Conservation (phyloP, 2,797 vertebrate species). For the Kryptolebias ocellatus region DNA sequence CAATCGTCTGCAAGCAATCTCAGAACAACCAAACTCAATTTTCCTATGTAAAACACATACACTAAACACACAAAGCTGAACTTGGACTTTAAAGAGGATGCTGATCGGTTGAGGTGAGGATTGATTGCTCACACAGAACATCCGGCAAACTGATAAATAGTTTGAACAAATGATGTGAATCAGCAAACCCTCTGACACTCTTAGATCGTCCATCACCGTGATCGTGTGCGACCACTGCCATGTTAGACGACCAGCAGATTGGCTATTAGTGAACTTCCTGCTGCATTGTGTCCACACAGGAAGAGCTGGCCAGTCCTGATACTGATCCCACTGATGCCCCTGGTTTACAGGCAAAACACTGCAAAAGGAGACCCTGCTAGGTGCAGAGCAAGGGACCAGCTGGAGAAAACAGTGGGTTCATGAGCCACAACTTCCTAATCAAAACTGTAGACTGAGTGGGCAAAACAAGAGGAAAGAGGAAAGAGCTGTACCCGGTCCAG, state of each 20-base stretch:
- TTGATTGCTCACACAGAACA: constrained; percentile 39
- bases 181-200: constrained; percentile 51
- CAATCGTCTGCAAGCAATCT: constrained; percentile 65
- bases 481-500: constrained; percentile 57
- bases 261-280: constrained; percentile 83
- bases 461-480: constrained; percentile 76
- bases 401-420: constrained; percentile 65
- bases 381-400: constrained; percentile 39
- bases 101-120: constrained; percentile 43
- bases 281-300: constrained; percentile 82
- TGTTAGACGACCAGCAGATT: constrained; percentile 30
- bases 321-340: constrained; percentile 72
- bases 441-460: constrained; percentile 65
- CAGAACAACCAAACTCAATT: constrained; percentile 16
- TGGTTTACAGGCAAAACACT: constrained; percentile 58
- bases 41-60: not conserved
- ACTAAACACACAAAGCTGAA: constrained; percentile 15
- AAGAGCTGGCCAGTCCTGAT: constrained; percentile 84
- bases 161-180: constrained; percentile 12
- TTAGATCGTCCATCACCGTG: constrained; percentile 43
- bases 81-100: constrained; percentile 37
- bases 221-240: constrained; percentile 43
- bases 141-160: constrained; percentile 42
- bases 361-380: constrained; percentile 41
- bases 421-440: constrained; percentile 79